phyloP scores from a whole-genome alignment of 2,113 vertebrate species.

The Onychostoma macrolepis region DNA sequence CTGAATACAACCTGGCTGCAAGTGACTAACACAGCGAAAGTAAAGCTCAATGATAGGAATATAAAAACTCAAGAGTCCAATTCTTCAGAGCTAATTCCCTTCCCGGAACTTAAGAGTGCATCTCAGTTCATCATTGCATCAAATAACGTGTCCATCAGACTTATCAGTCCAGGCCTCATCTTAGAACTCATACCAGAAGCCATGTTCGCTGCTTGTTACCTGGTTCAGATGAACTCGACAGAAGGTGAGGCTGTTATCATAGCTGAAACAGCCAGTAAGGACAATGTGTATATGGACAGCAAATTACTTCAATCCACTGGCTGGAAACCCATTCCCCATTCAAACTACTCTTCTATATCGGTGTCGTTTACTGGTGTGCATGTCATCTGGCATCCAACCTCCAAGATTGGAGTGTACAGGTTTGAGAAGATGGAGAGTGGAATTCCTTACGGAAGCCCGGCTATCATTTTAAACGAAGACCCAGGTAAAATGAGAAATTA shows the following conservation, averaged over 20 bases:
- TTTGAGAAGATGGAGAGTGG: neutral
- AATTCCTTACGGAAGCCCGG: slow-evolving; percentile 43
- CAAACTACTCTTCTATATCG: neutral
- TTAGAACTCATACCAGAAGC: slow-evolving; percentile 40
- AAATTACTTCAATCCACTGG: rapidly evolving
- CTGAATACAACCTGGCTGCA: neutral
- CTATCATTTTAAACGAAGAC: slow-evolving; percentile 55
- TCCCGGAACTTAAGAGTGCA: neutral
- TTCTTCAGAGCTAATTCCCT: neutral
- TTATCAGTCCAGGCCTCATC: slow-evolving; percentile 59
- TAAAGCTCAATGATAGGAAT: rapidly evolving
- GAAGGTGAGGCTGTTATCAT: slow-evolving; percentile 52
- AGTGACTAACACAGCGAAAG: neutral
- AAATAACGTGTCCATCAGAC: slow-evolving; percentile 54
- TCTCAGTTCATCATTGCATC: slow-evolving; percentile 22
- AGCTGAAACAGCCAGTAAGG: neutral
- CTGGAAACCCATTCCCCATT: slow-evolving; percentile 52
- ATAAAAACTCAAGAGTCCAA: rapidly evolving
- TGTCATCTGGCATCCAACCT: slow-evolving; percentile 68
- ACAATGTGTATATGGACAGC: neutral
- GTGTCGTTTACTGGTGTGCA: rapidly evolving
- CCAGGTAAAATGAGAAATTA: slow-evolving; percentile 70
- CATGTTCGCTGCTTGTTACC: slow-evolving; percentile 64
- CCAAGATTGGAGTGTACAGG: slow-evolving; percentile 68
- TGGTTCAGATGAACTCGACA: rapidly evolving